These are phyloP conservation scores for Petrocephalus sullivani DNA, from an alignment of 2,797 vertebrate genomes.

Conservation along the genomic window DNA sequence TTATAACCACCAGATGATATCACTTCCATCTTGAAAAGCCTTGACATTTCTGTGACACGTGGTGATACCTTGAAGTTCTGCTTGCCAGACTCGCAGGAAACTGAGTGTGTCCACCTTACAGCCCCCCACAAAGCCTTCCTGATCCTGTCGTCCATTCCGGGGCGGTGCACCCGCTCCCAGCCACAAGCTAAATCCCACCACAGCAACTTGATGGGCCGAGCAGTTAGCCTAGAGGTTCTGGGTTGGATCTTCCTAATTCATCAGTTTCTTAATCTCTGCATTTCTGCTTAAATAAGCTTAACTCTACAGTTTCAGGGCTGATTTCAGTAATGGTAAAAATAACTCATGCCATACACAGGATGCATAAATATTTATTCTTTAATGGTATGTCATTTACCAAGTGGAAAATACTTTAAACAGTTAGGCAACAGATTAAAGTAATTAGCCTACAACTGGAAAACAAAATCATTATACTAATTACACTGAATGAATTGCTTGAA, in stretches of 20 bases:
- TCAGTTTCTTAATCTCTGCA: neutral
- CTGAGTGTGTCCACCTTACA: neutral
- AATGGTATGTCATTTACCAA: neutral
- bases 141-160: neutral
- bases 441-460: neutral
- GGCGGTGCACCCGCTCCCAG: neutral
- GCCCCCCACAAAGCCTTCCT: neutral
- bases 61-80: too few relatives aligned
- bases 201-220: neutral
- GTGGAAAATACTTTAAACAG: neutral
- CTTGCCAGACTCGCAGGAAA: neutral
- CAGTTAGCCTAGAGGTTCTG: neutral
- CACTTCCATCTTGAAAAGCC: neutral
- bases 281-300: neutral
- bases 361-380: neutral
- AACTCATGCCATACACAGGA: neutral
- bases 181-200: neutral
- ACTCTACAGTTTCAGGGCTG: neutral
- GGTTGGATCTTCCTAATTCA: neutral
- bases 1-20: slow-evolving; percentile 5
- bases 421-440: neutral
- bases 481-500: neutral
- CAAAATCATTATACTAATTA: neutral
- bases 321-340: neutral
- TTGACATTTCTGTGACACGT: neutral